Evolutionary conservation across 2,113 vertebrate genomes (phyloP), one percentile per base, ranked within the genome.

Genomic region (Gambusia holbrooki): DNA sequence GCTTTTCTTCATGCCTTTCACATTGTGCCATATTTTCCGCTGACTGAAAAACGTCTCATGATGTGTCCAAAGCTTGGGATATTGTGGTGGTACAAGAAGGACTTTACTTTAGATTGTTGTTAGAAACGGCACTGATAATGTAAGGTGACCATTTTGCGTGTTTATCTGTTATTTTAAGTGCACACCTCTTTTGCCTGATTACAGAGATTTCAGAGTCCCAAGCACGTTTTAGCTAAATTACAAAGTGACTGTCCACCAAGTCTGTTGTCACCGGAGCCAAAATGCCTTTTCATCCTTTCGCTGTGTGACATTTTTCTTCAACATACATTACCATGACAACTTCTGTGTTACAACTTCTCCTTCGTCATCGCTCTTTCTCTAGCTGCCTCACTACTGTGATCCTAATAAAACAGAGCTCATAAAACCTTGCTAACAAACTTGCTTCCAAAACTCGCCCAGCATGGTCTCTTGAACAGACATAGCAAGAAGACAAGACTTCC

Each of bases 261-360:
- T 68, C 66, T 35, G 66, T 40, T 81, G 86, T 82, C 84, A 80
- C 74, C 29, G 51, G 74, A 80, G 27, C 54, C 45, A 66, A 73
- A 81, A 68, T 22, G 64, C 51, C 69, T 79, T 85, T 88, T 89
- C 54, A 79, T 83, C 66, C 22, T 27, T 68, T 86, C 66, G 61
- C 74, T 69, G 79, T 83, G 83, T 76, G 84, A 86, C 84, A 86
- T 88, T 88, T 82, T 14, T 82, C 17, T 78, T 58, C 75, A 30
- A 65, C 69, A 76, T 75, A 88, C 78, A 84, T 79, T 73, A 65
- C 90, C 82, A 84, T 74, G 86, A 79, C 85, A 76, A 85, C 87
- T 76, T 54, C 67, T 89, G 87, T 89, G 74, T 66, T 54, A 70
- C 3, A 64, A 58, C 60, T 42, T 62, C 42, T 74, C 71, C 80